Evolutionary conservation across 1,140 invertebrate genomes (phyloP).

Genomic region (Drosophila ercepeae): DNA sequence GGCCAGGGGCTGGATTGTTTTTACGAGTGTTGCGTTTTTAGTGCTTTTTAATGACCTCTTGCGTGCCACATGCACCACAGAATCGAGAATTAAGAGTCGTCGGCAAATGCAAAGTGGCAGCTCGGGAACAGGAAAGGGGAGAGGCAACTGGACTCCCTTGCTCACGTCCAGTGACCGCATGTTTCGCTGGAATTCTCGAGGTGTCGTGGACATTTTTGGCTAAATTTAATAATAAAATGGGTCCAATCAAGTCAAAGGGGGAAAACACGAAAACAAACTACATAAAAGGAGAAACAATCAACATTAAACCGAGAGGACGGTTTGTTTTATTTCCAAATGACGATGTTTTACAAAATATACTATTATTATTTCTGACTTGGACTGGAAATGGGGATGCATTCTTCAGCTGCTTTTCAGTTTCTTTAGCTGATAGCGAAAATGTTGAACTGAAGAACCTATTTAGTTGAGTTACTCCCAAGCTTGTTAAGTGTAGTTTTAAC

Average conservation of each 20-base stretch:
- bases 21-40: slow-evolving; percentile 60
- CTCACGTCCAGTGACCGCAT: slow-evolving; percentile 29
- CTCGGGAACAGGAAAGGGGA: not conserved
- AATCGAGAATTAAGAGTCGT: slow-evolving; percentile 35
- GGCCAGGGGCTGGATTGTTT: slow-evolving; percentile 26
- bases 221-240: slow-evolving; percentile 50
- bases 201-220: slow-evolving; percentile 52
- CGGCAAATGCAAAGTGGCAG: slow-evolving; percentile 49
- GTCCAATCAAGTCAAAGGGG: slow-evolving; percentile 14
- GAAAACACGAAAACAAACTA: too few species aligned
- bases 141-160: too few species aligned
- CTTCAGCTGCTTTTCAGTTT: too few species aligned
- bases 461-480: too few species aligned
- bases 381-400: slow-evolving; percentile 29
- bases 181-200: slow-evolving; percentile 49
- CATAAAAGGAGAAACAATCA: not conserved
- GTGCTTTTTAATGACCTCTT: slow-evolving; percentile 72
- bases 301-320: slow-evolving; percentile 18
- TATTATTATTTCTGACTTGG: not conserved
- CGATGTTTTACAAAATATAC: slow-evolving; percentile 53
- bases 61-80: slow-evolving; percentile 73
- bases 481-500: too few species aligned
- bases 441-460: too few species aligned
- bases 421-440: too few species aligned
- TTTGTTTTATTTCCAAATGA: slow-evolving; percentile 51